phyloP scores from a whole-genome alignment of 1,140 invertebrate species.

The Drosophila nasuta region DNA sequence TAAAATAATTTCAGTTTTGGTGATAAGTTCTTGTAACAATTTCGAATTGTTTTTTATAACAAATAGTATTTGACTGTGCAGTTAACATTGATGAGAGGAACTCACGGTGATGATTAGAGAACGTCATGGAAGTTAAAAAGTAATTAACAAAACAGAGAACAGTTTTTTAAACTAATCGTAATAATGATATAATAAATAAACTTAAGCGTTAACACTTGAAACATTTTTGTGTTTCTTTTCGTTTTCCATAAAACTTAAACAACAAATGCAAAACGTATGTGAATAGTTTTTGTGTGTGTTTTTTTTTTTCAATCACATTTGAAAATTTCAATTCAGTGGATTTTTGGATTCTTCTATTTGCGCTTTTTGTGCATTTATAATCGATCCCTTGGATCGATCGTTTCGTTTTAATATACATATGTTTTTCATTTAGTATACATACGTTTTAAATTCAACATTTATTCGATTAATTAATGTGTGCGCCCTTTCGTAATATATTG shows the following conservation, averaged over 20 bases:
- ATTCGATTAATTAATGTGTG: slow-evolving; percentile 76
- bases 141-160: slow-evolving; percentile 65
- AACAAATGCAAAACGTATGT: slow-evolving; percentile 67
- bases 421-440: slow-evolving; percentile 74
- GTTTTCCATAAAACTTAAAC: slow-evolving; percentile 62
- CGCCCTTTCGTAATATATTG: slow-evolving; percentile 35
- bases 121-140: slow-evolving; percentile 57
- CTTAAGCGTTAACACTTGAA: slow-evolving; percentile 65
- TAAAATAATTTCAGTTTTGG: slow-evolving; percentile 18
- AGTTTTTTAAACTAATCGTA: slow-evolving; percentile 19
- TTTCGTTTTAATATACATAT: slow-evolving; percentile 10
- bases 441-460: slow-evolving; percentile 74
- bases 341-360: slow-evolving; percentile 7
- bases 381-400: slow-evolving; percentile 26
- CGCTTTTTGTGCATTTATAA: slow-evolving; percentile 35
- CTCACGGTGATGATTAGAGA: slow-evolving; percentile 64
- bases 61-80: slow-evolving; percentile 45
- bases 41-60: slow-evolving; percentile 52
- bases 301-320: slow-evolving; percentile 18
- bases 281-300: slow-evolving; percentile 17
- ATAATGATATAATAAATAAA: slow-evolving; percentile 72
- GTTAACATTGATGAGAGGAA: slow-evolving; percentile 73
- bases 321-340: slow-evolving; percentile 5
- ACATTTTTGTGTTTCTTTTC: slow-evolving; percentile 28
- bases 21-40: slow-evolving; percentile 36